phyloP scores from a whole-genome alignment of 2,113 vertebrate genomes.

The Menidia beryllina region DNA sequence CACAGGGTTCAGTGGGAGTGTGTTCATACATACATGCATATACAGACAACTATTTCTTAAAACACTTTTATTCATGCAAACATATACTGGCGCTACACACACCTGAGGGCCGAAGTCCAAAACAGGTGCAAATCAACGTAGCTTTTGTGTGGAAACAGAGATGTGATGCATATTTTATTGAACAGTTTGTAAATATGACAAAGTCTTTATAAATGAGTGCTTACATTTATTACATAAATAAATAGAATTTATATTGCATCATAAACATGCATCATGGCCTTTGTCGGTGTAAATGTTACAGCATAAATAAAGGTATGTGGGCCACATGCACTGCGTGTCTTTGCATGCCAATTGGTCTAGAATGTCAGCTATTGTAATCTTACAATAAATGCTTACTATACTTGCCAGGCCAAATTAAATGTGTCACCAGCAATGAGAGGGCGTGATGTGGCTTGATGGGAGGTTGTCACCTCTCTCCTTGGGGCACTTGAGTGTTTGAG shows the following conservation, averaged over 20 bases:
- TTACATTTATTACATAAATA: neutral
- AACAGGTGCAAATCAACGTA: neutral
- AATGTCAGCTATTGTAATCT: constrained; percentile 63
- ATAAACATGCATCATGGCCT: neutral
- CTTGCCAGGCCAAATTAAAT: constrained; percentile 76
- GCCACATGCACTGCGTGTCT: neutral
- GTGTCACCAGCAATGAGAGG: constrained; percentile 44
- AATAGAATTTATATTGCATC: too few relatives aligned
- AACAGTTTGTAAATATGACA: too few relatives aligned
- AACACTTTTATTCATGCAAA: constrained; percentile 23
- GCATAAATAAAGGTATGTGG: constrained; percentile 7
- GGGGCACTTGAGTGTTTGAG: constrained; percentile 57
- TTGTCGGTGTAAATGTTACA: neutral
- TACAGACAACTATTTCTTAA: too few relatives aligned
- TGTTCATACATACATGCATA: constrained; percentile 21
- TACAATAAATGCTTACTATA: constrained; percentile 73
- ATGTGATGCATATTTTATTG: neutral
- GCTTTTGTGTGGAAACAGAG: constrained; percentile 1
- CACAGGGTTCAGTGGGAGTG: constrained; percentile 26
- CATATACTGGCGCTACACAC: neutral
- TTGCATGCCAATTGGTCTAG: constrained; percentile 50
- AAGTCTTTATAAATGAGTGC: too few relatives aligned
- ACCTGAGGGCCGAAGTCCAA: neutral
- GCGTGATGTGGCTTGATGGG: constrained; percentile 69
- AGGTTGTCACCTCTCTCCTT: constrained; percentile 76